Evolutionary conservation across 2,888 invertebrate genomes (phyloP), one percentile per base, ranked within the genome.

Genomic region (Taphrorychus bicolor): DNA sequence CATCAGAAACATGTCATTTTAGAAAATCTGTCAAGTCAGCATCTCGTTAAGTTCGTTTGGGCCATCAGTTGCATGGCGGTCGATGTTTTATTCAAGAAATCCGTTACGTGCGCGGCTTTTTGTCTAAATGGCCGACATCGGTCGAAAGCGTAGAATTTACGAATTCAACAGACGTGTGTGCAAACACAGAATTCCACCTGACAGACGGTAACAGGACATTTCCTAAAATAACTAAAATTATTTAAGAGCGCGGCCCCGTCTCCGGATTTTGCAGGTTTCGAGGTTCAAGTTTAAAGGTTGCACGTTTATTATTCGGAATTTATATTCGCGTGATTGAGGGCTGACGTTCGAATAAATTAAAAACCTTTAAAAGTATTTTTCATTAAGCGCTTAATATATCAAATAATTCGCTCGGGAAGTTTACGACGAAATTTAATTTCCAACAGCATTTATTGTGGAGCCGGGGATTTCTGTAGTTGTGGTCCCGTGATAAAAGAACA

Each of bases 111-210:
- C 51, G 49, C 56, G 42, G 45, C 53, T 68, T 59, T 61, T 63
- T 59, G 61, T 66, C 62, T 69, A 70, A 71, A 70, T 70, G 59
- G 69, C 59, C 65, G 70, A 66, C 68, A 71, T 72, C 69, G 73
- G 69, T 45, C 41, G 40, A 51, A 57, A 62, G 72, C 72, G 73
- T 73, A 70, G 69, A 72, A 72, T 73, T 75, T 73, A 73, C 66
- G 70, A 73, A 74, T 75, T 74, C 74, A 73, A 72, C 70, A 69
- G 71, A 71, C 74, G 74, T 73, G 59, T n/a, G n/a, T 51, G 17
- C 57, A 60, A 64, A 49, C 53, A 62, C 21, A 21, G 48, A 16
- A 11, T 42, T 48, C 16, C 9, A 14, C 45, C 45, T 45, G 45
- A 45, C 45, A 45, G 45, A 45, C 24, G 32, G 32, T 32, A 32